Evolutionary conservation across 1,140 invertebrate genomes (phyloP).

Genomic region (Rhyzopertha dominica): DNA sequence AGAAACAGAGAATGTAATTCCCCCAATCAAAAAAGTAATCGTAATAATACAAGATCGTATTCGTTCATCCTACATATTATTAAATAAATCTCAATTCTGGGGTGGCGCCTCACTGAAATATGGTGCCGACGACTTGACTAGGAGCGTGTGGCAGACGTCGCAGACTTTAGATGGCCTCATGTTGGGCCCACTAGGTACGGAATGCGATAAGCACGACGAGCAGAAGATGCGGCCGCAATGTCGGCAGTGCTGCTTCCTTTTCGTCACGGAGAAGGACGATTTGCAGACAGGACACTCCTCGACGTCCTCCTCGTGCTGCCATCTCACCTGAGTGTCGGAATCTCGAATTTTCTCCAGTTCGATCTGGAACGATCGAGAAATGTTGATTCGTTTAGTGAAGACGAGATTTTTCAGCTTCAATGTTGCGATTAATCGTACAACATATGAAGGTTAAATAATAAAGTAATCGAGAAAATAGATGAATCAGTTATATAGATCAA

Average conservation of each 20-base stretch:
- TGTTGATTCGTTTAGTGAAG: too few species aligned
- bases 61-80: too few species aligned
- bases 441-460: background rate
- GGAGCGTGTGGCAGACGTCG: slow-evolving; percentile 93
- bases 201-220: slow-evolving; percentile 72
- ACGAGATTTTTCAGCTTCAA: too few species aligned
- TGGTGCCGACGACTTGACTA: slow-evolving; percentile 87
- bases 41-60: too few species aligned
- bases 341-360: slow-evolving; percentile 92
- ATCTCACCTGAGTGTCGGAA: slow-evolving; percentile 87
- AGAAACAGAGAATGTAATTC: too few species aligned
- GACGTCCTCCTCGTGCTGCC: slow-evolving; percentile 97
- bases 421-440: too few species aligned
- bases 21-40: too few species aligned
- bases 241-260: slow-evolving; percentile 75
- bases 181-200: slow-evolving; percentile 82
- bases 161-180: slow-evolving; percentile 84
- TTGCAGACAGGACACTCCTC: slow-evolving; percentile 83
- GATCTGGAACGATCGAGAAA: slow-evolving; percentile 62
- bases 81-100: slow-evolving; percentile 10
- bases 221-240: slow-evolving; percentile 97
- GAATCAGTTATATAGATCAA: background rate
- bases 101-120: slow-evolving; percentile 88
- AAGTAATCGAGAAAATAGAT: background rate
- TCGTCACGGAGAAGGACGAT: slow-evolving; percentile 52